These are phyloP conservation scores for Pinctada fucata DNA, from an alignment of 2,888 invertebrate genomes.

Conservation along the genomic window DNA sequence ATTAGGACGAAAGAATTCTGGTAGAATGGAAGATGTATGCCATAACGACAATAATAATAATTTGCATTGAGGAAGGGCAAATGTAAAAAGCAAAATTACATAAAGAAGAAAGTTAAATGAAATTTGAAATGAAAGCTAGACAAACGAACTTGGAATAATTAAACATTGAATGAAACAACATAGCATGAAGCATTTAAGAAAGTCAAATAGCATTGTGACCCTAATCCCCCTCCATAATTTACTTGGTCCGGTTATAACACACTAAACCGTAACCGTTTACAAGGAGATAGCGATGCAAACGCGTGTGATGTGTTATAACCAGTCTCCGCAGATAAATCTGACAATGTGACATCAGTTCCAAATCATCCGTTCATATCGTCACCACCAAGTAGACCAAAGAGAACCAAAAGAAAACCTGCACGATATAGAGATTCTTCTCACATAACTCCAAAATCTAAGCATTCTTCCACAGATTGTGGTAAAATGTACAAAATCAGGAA, in stretches of 20 bases:
- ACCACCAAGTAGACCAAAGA: background rate
- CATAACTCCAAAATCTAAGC: background rate
- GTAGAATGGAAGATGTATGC: too few species aligned
- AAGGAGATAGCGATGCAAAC: background rate
- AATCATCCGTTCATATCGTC: background rate
- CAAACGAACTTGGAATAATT: too few species aligned
- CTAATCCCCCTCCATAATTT: too few species aligned
- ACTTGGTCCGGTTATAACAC: background rate
- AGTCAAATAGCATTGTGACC: too few species aligned
- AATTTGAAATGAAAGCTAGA: too few species aligned
- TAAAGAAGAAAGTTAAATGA: too few species aligned
- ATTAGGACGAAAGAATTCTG: too few species aligned
- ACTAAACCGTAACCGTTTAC: background rate
- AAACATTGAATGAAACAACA: too few species aligned
- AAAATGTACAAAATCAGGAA: background rate
- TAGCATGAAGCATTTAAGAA: too few species aligned
- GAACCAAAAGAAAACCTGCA: background rate
- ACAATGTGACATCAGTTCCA: background rate
- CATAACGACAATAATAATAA: too few species aligned
- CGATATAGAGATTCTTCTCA: background rate
- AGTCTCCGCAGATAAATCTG: background rate
- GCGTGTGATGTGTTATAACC: background rate
- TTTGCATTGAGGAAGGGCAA: too few species aligned
- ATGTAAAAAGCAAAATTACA: too few species aligned
- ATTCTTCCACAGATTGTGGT: background rate